A percentile compares a stretch with the other conserved stretches of the same genome.
Conservation (phyloP, 1,140 invertebrate species). For the Monomorium pharaonis region DNA sequence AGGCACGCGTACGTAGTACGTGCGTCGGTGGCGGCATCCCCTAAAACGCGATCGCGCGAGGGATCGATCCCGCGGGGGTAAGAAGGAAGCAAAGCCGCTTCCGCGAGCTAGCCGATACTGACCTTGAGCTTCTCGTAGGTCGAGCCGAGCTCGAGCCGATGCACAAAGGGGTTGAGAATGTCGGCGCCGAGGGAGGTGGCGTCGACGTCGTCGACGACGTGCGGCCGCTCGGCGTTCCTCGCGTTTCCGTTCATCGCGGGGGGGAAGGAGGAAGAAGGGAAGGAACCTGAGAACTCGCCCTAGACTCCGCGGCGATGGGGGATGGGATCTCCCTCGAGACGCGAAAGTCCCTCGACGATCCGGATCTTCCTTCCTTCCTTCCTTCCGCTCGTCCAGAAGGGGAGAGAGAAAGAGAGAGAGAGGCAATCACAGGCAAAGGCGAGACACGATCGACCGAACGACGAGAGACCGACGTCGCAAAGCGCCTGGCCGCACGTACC, state of each 20-base stretch:
- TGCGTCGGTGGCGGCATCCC: neutral
- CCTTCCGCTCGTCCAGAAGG: too few species aligned
- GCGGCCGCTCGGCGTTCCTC: conserved; percentile 27
- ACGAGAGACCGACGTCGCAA: neutral
- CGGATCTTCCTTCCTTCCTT: neutral
- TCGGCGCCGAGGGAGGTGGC: conserved; percentile 82
- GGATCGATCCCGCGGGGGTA: conserved; percentile 54
- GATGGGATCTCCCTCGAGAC: neutral
- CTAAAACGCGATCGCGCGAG: conserved; percentile 22
- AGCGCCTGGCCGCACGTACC: neutral
- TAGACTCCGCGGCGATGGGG: neutral
- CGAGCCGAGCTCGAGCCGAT: conserved; percentile 92
- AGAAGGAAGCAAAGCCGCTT: neutral
- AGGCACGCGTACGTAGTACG: neutral
- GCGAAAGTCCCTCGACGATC: neutral
- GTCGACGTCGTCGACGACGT: conserved; percentile 68
- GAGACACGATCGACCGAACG: neutral
- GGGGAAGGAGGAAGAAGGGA: neutral
- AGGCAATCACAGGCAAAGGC: neutral
- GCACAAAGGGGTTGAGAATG: conserved; percentile 93
- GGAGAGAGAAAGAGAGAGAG: neutral
- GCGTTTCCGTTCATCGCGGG: conserved; percentile 52
- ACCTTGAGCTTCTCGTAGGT: conserved; percentile 95
- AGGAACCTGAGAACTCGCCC: neutral
- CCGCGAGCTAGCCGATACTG: conserved; percentile 76